phyloP scores from a whole-genome alignment of 2,797 vertebrate species.

The Pseudochirops corinnae region DNA sequence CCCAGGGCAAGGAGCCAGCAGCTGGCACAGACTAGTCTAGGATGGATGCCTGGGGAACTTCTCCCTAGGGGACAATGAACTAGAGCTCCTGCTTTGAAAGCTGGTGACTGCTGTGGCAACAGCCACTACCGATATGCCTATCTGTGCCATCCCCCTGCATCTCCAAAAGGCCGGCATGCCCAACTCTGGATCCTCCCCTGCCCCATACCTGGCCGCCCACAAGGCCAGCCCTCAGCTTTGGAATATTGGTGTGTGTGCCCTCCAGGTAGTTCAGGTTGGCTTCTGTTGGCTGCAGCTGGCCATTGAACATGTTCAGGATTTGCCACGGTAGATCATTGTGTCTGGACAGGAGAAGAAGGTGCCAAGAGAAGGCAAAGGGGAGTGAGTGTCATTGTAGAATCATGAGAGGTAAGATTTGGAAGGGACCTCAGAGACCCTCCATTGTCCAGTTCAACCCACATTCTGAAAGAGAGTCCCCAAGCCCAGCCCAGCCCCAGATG shows the following conservation, averaged over 20 bases:
- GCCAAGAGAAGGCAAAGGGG: fast-evolving
- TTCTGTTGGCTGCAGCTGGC: conserved; percentile 84
- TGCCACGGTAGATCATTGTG: conserved; percentile 97
- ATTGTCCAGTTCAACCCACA: not conserved
- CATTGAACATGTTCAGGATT: conserved; percentile 89
- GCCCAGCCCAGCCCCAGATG: not conserved
- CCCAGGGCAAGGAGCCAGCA: not conserved
- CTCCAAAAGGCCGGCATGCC: not conserved
- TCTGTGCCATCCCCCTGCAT: not conserved
- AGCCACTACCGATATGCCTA: conserved; percentile 15
- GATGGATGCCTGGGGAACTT: not conserved
- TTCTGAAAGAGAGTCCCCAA: not conserved
- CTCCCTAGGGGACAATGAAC: not conserved
- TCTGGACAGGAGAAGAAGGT: conserved; percentile 78
- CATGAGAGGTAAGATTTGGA: not conserved
- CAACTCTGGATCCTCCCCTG: fast-evolving
- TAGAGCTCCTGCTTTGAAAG: not conserved
- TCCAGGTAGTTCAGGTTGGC: conserved; percentile 87
- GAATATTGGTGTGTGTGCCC: conserved; percentile 93
- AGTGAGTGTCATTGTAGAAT: fast-evolving
- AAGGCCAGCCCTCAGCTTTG: conserved; percentile 89
- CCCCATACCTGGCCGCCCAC: conserved; percentile 92
- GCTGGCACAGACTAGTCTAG: not conserved
- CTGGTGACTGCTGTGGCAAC: not conserved
- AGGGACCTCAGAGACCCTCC: not conserved